phyloP scores from a whole-genome alignment of 2,888 invertebrate species.

The Dusona sp. region DNA sequence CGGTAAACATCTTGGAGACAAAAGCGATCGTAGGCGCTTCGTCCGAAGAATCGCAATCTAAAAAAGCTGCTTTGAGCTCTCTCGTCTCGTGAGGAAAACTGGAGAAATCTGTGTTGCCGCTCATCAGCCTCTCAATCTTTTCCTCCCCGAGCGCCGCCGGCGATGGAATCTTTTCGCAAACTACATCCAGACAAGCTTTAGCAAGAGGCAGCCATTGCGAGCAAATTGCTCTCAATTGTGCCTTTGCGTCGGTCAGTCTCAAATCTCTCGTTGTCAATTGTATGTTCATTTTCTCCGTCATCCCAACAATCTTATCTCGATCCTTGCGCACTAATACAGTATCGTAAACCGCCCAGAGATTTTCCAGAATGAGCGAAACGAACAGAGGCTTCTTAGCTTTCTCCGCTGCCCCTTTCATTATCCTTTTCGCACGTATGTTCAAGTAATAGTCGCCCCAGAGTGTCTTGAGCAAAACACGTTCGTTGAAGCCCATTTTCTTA shows the following conservation, averaged over 20 bases:
- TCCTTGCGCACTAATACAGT: constrained; percentile 91
- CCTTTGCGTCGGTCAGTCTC: constrained; percentile 91
- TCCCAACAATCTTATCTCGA: constrained; percentile 89
- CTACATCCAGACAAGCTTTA: constrained; percentile 92
- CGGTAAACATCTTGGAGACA: constrained; percentile 96
- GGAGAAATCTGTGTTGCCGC: constrained; percentile 89
- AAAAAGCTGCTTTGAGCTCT: constrained; percentile 89
- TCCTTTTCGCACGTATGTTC: constrained; percentile 92
- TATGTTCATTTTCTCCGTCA: constrained; percentile 92
- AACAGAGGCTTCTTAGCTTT: constrained; percentile 97
- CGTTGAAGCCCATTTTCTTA: constrained; percentile 90
- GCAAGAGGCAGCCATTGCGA: constrained; percentile 97
- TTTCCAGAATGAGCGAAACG: constrained; percentile 95
- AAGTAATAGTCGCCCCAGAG: constrained; percentile 98
- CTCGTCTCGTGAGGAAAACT: constrained; percentile 89
- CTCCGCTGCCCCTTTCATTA: constrained; percentile 95
- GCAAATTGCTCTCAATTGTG: constrained; percentile 92
- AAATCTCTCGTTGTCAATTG: constrained; percentile 91
- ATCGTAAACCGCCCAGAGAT: constrained; percentile 96
- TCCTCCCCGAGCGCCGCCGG: constrained; percentile 91
- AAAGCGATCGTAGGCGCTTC: constrained; percentile 90
- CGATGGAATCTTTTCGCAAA: constrained; percentile 92
- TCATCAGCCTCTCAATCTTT: constrained; percentile 93
- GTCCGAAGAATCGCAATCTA: constrained; percentile 88
- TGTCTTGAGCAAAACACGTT: constrained; percentile 90